Conservation (phyloP, 2,113 vertebrate genomes). For the Pterocles burchelli region DNA sequence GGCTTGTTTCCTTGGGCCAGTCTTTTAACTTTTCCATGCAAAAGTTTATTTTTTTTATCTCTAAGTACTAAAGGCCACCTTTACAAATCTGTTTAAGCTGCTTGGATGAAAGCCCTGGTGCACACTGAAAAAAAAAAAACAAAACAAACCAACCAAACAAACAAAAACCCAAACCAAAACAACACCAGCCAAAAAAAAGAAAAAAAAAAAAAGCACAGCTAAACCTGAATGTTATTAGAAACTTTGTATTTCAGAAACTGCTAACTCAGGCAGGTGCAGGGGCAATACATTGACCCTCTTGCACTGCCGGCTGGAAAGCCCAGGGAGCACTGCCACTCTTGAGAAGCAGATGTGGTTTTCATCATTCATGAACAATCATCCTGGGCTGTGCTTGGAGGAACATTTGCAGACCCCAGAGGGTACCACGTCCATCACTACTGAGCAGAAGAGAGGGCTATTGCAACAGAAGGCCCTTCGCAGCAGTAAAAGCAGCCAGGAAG, state of each 20-base stretch:
- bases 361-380: slow-evolving; percentile 1
- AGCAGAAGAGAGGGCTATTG: not conserved
- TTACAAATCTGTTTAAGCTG: not conserved
- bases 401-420: not conserved
- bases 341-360: not conserved
- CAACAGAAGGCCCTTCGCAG: not conserved
- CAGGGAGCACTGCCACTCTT: not conserved
- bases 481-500: not conserved
- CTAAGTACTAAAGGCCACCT: not conserved
- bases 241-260: not conserved
- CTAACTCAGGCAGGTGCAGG: not conserved
- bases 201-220: no score
- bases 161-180: no score
- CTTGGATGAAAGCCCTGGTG: not conserved
- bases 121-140: not conserved
- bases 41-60: not conserved
- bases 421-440: not conserved
- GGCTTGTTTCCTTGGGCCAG: not conserved
- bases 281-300: not conserved
- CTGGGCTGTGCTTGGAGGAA: not conserved
- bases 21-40: not conserved
- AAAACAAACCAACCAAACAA: no score
- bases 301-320: not conserved
- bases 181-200: no score
- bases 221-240: not conserved